Evolutionary conservation across 2,888 invertebrate genomes (phyloP).

Genomic region (Agrilus cyanescens): DNA sequence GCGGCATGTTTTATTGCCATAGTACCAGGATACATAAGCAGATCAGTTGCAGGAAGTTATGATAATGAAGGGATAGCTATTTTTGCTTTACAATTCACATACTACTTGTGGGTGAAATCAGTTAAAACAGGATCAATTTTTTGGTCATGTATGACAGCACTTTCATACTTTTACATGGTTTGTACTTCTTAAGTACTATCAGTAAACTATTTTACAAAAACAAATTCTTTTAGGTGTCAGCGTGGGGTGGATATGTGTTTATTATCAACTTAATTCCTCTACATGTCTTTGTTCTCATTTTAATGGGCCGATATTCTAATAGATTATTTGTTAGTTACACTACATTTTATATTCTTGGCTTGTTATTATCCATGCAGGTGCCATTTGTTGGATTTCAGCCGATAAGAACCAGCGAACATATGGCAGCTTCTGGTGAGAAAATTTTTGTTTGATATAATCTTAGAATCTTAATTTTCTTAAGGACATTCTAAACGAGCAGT

Average conservation of each 20-base stretch:
- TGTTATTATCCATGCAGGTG: conserved; percentile 95
- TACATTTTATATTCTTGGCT: conserved; percentile 91
- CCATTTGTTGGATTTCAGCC: conserved; percentile 97
- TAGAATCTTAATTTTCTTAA: too few species aligned
- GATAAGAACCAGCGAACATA: conserved; percentile 96
- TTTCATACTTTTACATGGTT: conserved; percentile 99
- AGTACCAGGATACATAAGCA: conserved; percentile 96
- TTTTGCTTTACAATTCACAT: conserved; percentile 97
- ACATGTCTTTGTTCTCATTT: conserved; percentile 85
- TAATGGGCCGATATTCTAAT: conserved; percentile 93
- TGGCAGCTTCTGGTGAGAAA: conserved; percentile 82
- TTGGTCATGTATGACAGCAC: conserved; percentile 87
- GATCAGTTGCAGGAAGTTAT: conserved; percentile 98
- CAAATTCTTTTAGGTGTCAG: conserved; percentile 62
- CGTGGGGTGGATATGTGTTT: conserved; percentile 99
- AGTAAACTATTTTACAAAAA: conserved; percentile 4
- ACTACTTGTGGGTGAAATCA: conserved; percentile 95
- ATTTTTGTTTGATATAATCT: conserved; percentile 3
- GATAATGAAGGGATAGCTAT: conserved; percentile 99
- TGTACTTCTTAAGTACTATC: conserved; percentile 24
- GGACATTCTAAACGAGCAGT: too few species aligned
- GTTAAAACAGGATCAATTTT: conserved; percentile 96
- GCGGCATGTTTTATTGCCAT: conserved; percentile 99
- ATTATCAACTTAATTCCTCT: conserved; percentile 98
- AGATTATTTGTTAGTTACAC: conserved; percentile 90